Percentiles rank a stretch among this genome's conserved stretches.
These are phyloP conservation scores for Tor tambroides DNA, from an alignment of 2,113 vertebrate species.

Conservation along the genomic window DNA sequence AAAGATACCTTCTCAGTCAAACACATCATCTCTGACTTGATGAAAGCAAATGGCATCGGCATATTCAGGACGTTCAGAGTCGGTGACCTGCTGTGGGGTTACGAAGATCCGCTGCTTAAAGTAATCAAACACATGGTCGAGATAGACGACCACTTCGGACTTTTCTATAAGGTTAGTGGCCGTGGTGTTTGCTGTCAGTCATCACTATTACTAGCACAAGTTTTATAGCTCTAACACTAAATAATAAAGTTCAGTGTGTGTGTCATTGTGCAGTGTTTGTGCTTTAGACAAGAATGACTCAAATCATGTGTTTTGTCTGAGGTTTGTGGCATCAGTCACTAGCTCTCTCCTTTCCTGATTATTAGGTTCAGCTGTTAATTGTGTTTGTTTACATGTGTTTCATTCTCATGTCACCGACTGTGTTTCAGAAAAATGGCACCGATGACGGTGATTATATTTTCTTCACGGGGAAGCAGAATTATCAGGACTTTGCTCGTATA, in stretches of 20 bases:
- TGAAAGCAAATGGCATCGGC: slow-evolving; percentile 67
- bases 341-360: too few relatives aligned
- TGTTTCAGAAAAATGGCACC: slow-evolving; percentile 84
- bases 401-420: neutral
- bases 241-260: neutral
- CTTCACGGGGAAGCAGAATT: slow-evolving; percentile 83
- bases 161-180: slow-evolving; percentile 84
- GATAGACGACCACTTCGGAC: slow-evolving; percentile 82
- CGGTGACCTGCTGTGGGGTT: slow-evolving; percentile 90
- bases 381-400: neutral
- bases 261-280: neutral
- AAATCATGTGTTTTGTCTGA: neutral
- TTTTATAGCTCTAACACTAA: neutral
- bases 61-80: slow-evolving; percentile 81
- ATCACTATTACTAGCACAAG: neutral
- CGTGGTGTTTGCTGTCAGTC: neutral
- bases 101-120: slow-evolving; percentile 83
- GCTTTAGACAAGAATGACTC: neutral
- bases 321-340: neutral
- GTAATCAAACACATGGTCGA: slow-evolving; percentile 47
- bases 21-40: slow-evolving; percentile 65
- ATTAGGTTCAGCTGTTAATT: neutral
- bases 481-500: slow-evolving; percentile 88
- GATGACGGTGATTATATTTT: slow-evolving; percentile 90
- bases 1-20: accelerated